Evolutionary conservation across 2,113 vertebrate genomes (phyloP).

Genomic region (Naja naja): DNA sequence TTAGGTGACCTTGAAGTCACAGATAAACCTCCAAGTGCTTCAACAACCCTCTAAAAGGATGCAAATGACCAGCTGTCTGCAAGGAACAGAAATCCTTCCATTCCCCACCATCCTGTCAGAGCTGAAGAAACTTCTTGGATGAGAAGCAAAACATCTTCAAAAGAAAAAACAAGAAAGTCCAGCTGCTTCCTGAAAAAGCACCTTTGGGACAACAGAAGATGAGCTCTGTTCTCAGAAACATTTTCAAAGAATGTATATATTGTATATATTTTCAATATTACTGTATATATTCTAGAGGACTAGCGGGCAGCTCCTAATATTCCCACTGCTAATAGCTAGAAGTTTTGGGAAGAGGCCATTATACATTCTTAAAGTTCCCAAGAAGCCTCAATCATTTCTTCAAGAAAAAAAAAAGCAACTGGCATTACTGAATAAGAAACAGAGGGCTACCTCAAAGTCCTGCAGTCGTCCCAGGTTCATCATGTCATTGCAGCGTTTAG

Average conservation of each 20-base stretch:
- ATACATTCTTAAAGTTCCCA: neutral
- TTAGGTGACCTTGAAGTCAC: no score
- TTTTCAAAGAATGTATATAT: neutral
- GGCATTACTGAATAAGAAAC: neutral
- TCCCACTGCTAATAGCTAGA: neutral
- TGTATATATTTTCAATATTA: neutral
- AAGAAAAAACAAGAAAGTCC: no score
- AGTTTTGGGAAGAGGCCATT: neutral
- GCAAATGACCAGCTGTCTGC: no score
- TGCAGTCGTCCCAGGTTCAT: conserved; percentile 98
- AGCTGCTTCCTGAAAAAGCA: no score
- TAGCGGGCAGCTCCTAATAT: neutral
- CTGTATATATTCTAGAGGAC: neutral
- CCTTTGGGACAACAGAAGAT: neutral
- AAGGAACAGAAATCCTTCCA: no score
- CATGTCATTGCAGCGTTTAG: conserved; percentile 99
- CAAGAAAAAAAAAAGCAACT: neutral
- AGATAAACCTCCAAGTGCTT: no score
- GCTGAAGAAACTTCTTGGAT: no score
- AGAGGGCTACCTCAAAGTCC: conserved; percentile 87
- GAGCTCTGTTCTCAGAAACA: neutral
- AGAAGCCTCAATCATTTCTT: no score
- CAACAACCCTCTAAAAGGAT: no score
- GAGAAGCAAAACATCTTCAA: no score
- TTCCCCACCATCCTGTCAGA: no score